phyloP scores from a whole-genome alignment of 2,888 invertebrate species.

The Drosophila barbarae region DNA sequence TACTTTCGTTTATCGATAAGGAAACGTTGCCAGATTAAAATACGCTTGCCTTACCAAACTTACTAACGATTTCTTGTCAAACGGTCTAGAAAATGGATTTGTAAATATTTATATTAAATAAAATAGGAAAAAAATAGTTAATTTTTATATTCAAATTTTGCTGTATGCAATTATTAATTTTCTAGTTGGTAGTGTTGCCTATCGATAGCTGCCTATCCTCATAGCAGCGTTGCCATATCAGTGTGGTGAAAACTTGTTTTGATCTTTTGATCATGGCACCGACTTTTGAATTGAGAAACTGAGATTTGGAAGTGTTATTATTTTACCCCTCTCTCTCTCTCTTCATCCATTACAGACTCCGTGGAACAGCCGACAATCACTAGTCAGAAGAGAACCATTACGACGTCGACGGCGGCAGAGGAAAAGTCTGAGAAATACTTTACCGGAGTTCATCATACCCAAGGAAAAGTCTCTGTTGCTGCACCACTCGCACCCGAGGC shows the following conservation, averaged over 20 bases:
- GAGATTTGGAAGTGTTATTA: background rate
- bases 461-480: slow-evolving; percentile 38
- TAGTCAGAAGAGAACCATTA: slow-evolving; percentile 52
- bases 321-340: background rate
- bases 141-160: background rate
- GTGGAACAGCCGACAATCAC: slow-evolving; percentile 38
- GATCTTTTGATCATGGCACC: slow-evolving; percentile 7
- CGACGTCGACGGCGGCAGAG: slow-evolving; percentile 51
- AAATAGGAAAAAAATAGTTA: background rate
- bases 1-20: background rate
- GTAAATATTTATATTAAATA: too few relatives aligned
- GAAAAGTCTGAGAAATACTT: slow-evolving; percentile 76
- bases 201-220: background rate
- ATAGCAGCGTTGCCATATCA: background rate
- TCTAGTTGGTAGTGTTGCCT: background rate
- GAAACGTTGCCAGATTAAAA: background rate
- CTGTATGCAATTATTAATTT: background rate
- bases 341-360: slow-evolving; percentile 4
- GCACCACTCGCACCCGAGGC: slow-evolving; percentile 62
- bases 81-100: background rate
- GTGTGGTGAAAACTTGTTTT: slow-evolving; percentile 6
- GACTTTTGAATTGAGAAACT: slow-evolving; percentile 4
- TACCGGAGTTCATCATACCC: slow-evolving; percentile 77
- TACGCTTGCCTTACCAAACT: background rate
- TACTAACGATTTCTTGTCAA: background rate